These are phyloP conservation scores for Drosophila subquinaria DNA, from an alignment of 2,888 invertebrate genomes.

Conservation along the genomic window DNA sequence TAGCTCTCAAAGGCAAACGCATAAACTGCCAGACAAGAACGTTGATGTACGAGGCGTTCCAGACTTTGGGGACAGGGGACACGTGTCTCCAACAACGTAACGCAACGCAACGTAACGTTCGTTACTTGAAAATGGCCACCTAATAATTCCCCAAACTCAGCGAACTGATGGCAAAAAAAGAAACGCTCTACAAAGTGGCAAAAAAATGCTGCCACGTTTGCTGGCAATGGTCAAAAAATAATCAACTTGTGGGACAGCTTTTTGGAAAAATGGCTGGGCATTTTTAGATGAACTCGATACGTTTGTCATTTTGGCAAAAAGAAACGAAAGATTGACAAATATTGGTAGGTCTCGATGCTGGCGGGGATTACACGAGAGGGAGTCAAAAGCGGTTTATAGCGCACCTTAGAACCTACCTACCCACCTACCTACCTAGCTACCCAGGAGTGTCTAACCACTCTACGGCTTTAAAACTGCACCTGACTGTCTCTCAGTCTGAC, in stretches of 20 bases:
- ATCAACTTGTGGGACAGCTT: conserved; percentile 52
- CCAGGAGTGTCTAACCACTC: conserved; percentile 19
- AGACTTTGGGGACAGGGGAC: conserved; percentile 41
- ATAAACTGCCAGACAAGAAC: conserved; percentile 58
- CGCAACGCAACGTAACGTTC: conserved; percentile 18
- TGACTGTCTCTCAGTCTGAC: conserved; percentile 1
- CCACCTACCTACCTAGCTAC: not conserved
- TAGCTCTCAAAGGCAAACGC: conserved; percentile 54
- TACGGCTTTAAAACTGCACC: conserved; percentile 58
- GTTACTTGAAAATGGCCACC: conserved; percentile 57
- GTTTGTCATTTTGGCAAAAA: conserved; percentile 23
- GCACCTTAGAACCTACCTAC: conserved; percentile 22
- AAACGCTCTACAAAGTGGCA: conserved; percentile 29
- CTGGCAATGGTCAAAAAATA: conserved; percentile 58
- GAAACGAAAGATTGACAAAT: conserved; percentile 40
- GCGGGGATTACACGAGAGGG: conserved; percentile 50
- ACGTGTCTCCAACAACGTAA: conserved; percentile 54
- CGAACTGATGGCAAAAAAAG: conserved; percentile 24
- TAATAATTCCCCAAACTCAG: conserved; percentile 63
- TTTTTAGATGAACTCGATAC: conserved; percentile 34
- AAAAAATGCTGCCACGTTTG: conserved; percentile 22
- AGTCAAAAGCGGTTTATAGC: conserved; percentile 53
- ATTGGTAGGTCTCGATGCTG: conserved; percentile 43
- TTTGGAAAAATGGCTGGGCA: conserved; percentile 29
- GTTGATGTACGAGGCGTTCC: conserved; percentile 47